phyloP scores from a whole-genome alignment of 2,888 invertebrate species.

The Eurois occulta region DNA sequence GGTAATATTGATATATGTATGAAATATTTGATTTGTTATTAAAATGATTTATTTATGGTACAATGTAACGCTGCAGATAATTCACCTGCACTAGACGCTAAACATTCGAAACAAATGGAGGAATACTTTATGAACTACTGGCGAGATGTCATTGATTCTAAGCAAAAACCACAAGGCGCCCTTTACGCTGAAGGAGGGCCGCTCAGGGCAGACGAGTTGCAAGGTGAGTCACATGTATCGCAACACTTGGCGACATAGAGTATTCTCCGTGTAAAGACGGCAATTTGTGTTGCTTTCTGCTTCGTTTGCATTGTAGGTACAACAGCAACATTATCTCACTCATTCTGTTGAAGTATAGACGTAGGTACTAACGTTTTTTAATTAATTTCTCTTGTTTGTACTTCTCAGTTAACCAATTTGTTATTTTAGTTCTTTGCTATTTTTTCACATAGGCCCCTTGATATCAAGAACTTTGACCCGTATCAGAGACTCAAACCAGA shows the following conservation, averaged over 20 bases:
- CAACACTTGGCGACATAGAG: constrained; percentile 52
- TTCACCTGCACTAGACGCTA: constrained; percentile 68
- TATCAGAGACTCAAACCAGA: constrained; percentile 73
- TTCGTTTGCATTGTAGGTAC: constrained; percentile 82
- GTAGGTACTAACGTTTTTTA: constrained; percentile 67
- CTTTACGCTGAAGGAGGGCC: constrained; percentile 88
- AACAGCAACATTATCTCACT: constrained; percentile 77
- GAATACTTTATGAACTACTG: constrained; percentile 85
- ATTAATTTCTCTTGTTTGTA: constrained; percentile 75
- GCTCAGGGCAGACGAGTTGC: constrained; percentile 81
- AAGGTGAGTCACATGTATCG: constrained; percentile 76
- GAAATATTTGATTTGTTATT: constrained; percentile 9
- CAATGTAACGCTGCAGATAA: constrained; percentile 64
- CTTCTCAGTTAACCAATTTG: constrained; percentile 71
- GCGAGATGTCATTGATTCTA: constrained; percentile 81
- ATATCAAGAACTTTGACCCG: constrained; percentile 69
- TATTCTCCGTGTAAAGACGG: constrained; percentile 72
- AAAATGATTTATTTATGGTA: constrained; percentile 16
- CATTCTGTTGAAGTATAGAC: constrained; percentile 73
- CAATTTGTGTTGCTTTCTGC: constrained; percentile 82
- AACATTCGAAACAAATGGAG: constrained; percentile 83
- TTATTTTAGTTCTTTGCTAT: constrained; percentile 72
- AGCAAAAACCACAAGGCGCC: constrained; percentile 78
- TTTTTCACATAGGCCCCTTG: constrained; percentile 74
- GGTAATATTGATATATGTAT: constrained; percentile 70